These are phyloP conservation scores for Oenanthe melanoleuca DNA, from an alignment of 2,113 vertebrate genomes.

Conservation along the genomic window DNA sequence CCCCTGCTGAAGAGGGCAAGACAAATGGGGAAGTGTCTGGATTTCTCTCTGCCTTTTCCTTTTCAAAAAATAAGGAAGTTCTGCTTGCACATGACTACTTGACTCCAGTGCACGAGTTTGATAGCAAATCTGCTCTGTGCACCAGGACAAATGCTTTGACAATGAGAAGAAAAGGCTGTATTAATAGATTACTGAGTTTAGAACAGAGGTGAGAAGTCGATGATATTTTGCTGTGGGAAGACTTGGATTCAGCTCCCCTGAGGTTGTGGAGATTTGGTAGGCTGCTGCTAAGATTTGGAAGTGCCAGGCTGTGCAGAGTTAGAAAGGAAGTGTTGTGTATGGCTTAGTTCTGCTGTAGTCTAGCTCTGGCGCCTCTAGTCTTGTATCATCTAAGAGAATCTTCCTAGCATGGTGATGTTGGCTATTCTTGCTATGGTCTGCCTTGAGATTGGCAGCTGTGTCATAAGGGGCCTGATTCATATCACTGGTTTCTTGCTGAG, in stretches of 20 bases:
- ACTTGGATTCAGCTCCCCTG: neutral
- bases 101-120: neutral
- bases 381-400: neutral
- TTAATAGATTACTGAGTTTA: neutral
- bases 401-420: neutral
- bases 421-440: neutral
- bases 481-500: neutral
- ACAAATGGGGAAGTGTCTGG: neutral
- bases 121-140: neutral
- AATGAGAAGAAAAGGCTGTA: neutral
- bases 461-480: neutral
- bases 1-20: neutral
- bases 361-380: neutral
- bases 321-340: neutral
- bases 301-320: neutral
- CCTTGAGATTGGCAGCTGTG: neutral
- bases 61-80: neutral
- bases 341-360: fast-evolving
- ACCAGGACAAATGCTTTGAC: neutral
- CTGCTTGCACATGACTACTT: neutral
- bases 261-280: neutral
- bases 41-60: neutral
- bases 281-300: neutral
- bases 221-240: neutral
- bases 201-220: neutral